Evolutionary conservation across 2,888 invertebrate genomes (phyloP), one percentile per base, ranked within the genome.

Genomic region (Linyphia triangularis): DNA sequence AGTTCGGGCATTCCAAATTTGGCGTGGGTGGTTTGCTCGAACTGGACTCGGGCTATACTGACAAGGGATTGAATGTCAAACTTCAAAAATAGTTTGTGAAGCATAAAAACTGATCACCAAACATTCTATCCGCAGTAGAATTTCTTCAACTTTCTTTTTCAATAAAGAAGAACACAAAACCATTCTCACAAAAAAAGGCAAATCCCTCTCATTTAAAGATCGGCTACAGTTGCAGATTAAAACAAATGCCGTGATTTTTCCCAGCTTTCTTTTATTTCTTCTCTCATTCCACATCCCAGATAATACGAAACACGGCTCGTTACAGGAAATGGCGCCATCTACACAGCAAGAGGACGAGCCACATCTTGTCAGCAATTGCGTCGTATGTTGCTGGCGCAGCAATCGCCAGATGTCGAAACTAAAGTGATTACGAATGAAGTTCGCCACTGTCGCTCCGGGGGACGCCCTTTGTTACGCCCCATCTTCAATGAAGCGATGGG

Each of bases 331-430:
- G 33, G 33, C 73, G 73, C 51, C 73, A 63, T 61, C 75, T 22
- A 61, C 75, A 59, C 13, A 69, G 63, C 70, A 43, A 24, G 67
- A 43, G 24, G 30, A 19, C 30, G 28, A 57, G 61, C 40, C 33
- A 22, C 75, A 61, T 77, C 61, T 77, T 61, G 75, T 77, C 75
- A 77, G 75, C 75, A 77, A 77, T 77, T 77, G 75, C 59, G 26
- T 51, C 73, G 40, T n/a, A n/a, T n/a, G 37, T 37, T 73, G 73
- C 75, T 77, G 75, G 59, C 75, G 75, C 75, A 61, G 75, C 75
- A 77, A 61, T 77, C 37, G 75, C 75, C 75, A 77, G 61, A 77
- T 77, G 75, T 77, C 75, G 75, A 77, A 77, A 61, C 75, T 61
- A 40, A 61, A 77, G 75, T 77, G 75, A 77, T 77, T 77, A 77